Conservation (phyloP, 2,113 vertebrate species). For the Poicephalus gulielmi region DNA sequence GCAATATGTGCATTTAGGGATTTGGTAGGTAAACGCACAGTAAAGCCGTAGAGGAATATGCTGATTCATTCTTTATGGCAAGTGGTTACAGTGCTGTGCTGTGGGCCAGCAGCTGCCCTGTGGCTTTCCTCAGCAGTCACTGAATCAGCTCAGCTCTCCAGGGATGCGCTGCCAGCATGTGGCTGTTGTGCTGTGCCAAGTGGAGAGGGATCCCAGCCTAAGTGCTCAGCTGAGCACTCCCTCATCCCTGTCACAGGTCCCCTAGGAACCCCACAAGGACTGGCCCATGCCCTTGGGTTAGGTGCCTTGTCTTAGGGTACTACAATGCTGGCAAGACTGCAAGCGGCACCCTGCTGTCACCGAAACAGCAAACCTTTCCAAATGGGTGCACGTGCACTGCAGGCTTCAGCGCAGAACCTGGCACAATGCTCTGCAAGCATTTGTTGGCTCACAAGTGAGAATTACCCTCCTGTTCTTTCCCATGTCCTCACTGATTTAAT, state of each 20-base stretch:
- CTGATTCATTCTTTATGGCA: not conserved
- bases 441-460: not conserved
- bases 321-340: not conserved
- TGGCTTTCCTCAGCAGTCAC: not conserved
- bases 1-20: not conserved
- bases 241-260: not conserved
- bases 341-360: not conserved
- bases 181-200: not conserved
- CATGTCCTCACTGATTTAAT: constrained; percentile 16
- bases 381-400: not conserved
- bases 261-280: not conserved
- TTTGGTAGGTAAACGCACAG: not conserved
- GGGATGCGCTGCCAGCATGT: not conserved
- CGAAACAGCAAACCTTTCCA: not conserved
- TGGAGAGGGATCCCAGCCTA: not conserved
- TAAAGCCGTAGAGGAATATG: not conserved
- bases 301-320: not conserved
- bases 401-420: not conserved
- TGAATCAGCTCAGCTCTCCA: not conserved
- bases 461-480: constrained; percentile 3
- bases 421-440: not conserved
- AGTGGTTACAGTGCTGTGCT: not conserved
- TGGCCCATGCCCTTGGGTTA: not conserved
- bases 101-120: constrained; percentile 5
- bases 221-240: not conserved